Conservation (phyloP, 2,888 invertebrate genomes). For the Periphyllus acericola region DNA sequence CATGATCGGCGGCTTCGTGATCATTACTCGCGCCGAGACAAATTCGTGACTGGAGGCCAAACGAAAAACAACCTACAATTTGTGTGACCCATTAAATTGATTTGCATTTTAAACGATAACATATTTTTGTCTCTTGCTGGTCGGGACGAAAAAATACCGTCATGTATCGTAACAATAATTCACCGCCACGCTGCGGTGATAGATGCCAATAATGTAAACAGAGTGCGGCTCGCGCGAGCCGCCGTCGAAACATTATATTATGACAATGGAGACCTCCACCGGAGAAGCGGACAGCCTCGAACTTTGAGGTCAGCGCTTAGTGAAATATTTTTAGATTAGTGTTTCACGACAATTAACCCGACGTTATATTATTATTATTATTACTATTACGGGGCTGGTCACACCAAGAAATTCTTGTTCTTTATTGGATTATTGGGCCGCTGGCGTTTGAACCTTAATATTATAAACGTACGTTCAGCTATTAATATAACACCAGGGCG, state of each 20-base stretch:
- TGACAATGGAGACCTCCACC: slow-evolving; percentile 55
- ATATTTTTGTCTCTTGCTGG: slow-evolving; percentile 18
- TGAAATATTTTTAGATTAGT: slow-evolving; percentile 50
- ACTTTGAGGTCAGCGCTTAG: slow-evolving; percentile 55
- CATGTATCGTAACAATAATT: slow-evolving; percentile 23
- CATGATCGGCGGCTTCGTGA: slow-evolving; percentile 12
- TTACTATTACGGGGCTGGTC: background rate
- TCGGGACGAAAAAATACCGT: slow-evolving; percentile 19
- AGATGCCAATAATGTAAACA: slow-evolving; percentile 56
- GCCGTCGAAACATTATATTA: slow-evolving; percentile 23
- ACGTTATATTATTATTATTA: background rate
- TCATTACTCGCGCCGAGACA: slow-evolving; percentile 24
- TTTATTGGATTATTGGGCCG: slow-evolving; percentile 31
- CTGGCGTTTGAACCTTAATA: background rate
- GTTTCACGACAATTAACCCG: slow-evolving; percentile 47
- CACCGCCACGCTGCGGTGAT: slow-evolving; percentile 1
- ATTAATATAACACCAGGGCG: background rate
- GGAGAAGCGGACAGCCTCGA: slow-evolving; percentile 58
- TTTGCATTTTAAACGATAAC: slow-evolving; percentile 38
- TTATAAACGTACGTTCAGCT: background rate
- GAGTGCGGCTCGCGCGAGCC: background rate
- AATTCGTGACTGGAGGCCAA: slow-evolving; percentile 42
- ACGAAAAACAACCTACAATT: slow-evolving; percentile 33
- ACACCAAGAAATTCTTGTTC: slow-evolving; percentile 49
- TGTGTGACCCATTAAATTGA: slow-evolving; percentile 49